These are phyloP conservation scores for Nesometra sesokonis DNA, from an alignment of 35 echinoderm and acorn worm genomes.

Conservation along the genomic window DNA sequence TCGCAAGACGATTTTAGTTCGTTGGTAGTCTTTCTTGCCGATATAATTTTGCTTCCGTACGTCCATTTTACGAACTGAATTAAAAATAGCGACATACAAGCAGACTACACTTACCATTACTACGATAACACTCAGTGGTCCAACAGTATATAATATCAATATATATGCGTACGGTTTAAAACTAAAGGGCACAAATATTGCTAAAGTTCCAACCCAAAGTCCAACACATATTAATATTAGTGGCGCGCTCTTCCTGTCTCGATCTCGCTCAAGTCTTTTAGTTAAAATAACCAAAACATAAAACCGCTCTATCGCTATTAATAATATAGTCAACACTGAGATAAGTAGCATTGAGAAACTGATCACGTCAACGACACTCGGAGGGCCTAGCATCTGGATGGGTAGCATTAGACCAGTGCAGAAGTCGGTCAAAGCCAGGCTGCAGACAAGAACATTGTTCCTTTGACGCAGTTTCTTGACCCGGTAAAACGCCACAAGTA, in stretches of 20 bases:
- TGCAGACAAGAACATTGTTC: neutral
- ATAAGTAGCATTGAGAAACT: neutral
- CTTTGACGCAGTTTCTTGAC: neutral
- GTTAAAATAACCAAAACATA: neutral
- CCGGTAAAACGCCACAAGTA: neutral
- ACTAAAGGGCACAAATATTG: neutral
- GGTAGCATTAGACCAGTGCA: neutral
- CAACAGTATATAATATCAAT: neutral
- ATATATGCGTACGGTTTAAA: neutral
- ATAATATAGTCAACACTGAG: neutral
- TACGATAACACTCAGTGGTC: neutral
- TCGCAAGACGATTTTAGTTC: neutral
- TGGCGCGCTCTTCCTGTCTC: neutral
- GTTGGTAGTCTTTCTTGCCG: neutral
- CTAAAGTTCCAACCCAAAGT: neutral
- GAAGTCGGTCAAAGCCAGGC: neutral
- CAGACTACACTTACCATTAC: neutral
- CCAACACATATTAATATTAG: neutral
- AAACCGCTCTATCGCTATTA: neutral
- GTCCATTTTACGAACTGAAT: neutral
- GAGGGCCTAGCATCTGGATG: neutral
- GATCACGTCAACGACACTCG: neutral
- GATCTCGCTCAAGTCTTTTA: neutral
- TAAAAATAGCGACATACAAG: neutral
- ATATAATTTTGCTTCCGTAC: neutral